Base-by-base conservation (phyloP, 2,888 invertebrate species). In the Anagyrus pseudococci region DNA sequence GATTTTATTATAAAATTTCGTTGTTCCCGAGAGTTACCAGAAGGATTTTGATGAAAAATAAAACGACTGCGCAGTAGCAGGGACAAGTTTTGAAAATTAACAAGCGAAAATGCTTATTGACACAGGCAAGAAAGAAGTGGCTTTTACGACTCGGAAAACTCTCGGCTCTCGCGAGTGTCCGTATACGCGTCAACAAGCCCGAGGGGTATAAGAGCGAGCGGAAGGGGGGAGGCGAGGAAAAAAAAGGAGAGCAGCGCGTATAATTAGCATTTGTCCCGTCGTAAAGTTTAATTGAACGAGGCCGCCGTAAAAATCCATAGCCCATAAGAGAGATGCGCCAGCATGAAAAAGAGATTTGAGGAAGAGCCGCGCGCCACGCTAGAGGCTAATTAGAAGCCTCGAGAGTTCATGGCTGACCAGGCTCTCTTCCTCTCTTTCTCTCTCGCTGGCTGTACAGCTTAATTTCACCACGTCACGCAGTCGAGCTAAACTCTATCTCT, bases 241-340 rank as follows among this genome's bases (percentile, higher is more conserved):
- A n/a, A n/a, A n/a, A n/a, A 29, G 29, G 29, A 2, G 15, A 15
- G 33, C 8, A 37, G 10, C 33, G 10, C 33, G 33, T 8, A 37
- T 52, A 62, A 62, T 66, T 62, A 66, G 50, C 58, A 56, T 66
- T 63, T 63, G 62, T 66, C 60, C 60, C 40, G 55, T 59, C 66
- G 57, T 66, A 59, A 66, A 66, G 43, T 48, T 40, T 63, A 66
- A 66, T 66, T 63, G 60, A 60, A 60, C 54, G 66, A 40, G 7
- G 15, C 47, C 46, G 1, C 44, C 66, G 43, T 66, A 66, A 66
- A 66, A 66, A 63, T 62, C 46, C 46, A 66, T 60, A 59, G 63
- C 23, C 60, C 63, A 52, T 66, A 50, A 41, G 58, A 17, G 57
- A 62, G 59, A 46, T 56, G n/a, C n/a, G n/a, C n/a, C n/a, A 53